These are phyloP conservation scores for Sus cebifrons DNA, from an alignment of 2,797 vertebrate genomes.

Conservation along the genomic window DNA sequence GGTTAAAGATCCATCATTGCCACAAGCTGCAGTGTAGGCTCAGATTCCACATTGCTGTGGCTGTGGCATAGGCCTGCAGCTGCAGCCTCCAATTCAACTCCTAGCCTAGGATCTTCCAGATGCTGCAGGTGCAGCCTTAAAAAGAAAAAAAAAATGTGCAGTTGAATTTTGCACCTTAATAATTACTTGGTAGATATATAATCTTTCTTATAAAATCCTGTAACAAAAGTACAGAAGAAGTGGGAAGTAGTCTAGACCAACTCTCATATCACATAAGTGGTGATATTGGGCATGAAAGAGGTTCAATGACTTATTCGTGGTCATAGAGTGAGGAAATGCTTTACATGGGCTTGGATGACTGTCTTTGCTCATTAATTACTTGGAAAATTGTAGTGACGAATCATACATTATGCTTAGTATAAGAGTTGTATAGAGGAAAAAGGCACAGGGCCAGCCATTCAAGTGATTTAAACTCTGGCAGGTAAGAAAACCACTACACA, in stretches of 20 bases:
- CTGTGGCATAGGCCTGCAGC: too few species aligned
- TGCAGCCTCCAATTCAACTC: too few species aligned
- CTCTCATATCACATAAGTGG: neutral
- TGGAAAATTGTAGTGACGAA: neutral
- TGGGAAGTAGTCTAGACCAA: neutral
- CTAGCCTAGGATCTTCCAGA: too few species aligned
- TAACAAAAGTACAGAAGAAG: neutral
- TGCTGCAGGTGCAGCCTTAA: too few species aligned
- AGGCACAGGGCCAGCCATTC: neutral
- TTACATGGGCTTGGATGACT: neutral
- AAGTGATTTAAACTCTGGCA: neutral
- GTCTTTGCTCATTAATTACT: conserved; percentile 11
- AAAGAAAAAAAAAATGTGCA: neutral
- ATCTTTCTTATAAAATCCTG: conserved; percentile 22
- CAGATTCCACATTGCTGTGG: too few species aligned
- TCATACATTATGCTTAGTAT: neutral
- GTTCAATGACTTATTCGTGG: neutral
- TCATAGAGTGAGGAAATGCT: neutral
- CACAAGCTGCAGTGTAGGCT: too few species aligned
- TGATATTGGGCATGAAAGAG: neutral
- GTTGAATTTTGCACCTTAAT: neutral
- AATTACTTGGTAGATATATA: conserved; percentile 55
- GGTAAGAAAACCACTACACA: neutral
- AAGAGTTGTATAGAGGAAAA: neutral
- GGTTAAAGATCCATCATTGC: too few species aligned